Evolutionary conservation across 2,113 vertebrate species (phyloP), one percentile per base, ranked within the genome.

Genomic region (Malaclemys terrapin): DNA sequence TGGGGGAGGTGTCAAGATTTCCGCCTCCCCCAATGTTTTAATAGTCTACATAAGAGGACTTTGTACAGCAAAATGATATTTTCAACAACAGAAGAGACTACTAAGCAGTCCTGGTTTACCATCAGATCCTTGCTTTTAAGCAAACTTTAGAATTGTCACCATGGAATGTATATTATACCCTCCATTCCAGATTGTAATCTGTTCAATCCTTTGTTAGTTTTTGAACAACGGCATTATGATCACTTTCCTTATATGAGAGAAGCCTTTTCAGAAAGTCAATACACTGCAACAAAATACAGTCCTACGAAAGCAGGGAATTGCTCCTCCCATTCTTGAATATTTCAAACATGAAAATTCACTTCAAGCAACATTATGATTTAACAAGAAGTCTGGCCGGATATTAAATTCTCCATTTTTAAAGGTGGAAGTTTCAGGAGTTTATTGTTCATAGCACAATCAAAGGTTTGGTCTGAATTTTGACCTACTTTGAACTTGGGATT

Each of bases 1-100:
- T 80, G 87, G 95, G 89, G 94, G 89, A 76, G 83, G 24, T 86
- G 93, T 90, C 95, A 96, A 87, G 82, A 94, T 91, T 90, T 85
- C 75, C 38, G 16, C 24, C 83, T 62, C n/a, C 80, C 69, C 53
- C 57, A 49, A 54, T 25, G 84, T 96, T 97, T 93, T 94, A 85
- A 92, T 84, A 95, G 82, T 49, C 27, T 35, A 82, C 27, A 13
- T 87, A 94, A 91, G 35, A 93, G 85, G 35, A 94, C 81, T 90
- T 59, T 86, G 62, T 47, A 65, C 57, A 82, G 80, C 56, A 94
- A 78, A 95, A 31, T 52, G 75, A 95, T 27, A 4, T 80, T 90
- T 83, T 86, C 65, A 90, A 89, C 65, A 90, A 89, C 31, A 91
- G 91, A 95, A 91, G 24, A 27, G 47, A 83, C 5, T 27, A 0